These are phyloP conservation scores for Lasius platythorax DNA, from an alignment of 2,888 invertebrate genomes.

Conservation along the genomic window DNA sequence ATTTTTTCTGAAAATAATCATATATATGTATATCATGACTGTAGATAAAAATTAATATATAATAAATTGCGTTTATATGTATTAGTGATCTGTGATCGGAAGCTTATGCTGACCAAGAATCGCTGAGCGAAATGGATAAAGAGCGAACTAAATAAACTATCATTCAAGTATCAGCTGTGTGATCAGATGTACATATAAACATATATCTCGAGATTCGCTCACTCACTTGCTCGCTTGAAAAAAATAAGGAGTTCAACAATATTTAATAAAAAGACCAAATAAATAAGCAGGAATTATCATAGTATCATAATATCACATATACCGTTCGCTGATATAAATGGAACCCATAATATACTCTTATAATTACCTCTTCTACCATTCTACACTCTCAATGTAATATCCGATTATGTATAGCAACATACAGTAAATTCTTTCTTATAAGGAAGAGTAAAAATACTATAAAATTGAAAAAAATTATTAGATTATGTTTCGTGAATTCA, in stretches of 20 bases:
- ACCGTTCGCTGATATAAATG: too few species aligned
- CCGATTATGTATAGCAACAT: background rate
- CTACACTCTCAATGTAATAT: background rate
- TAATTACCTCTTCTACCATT: too few species aligned
- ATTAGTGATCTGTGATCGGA: background rate
- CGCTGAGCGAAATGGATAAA: background rate
- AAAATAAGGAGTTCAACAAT: too few species aligned
- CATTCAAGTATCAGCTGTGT: background rate
- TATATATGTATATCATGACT: background rate
- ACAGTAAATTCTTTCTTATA: background rate
- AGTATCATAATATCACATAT: too few species aligned
- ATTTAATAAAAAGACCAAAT: too few species aligned
- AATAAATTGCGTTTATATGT: too few species aligned
- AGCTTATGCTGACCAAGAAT: background rate
- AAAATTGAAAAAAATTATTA: background rate
- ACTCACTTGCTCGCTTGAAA: too few species aligned
- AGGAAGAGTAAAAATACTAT: background rate
- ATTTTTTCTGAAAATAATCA: constrained; percentile 74
- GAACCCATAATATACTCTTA: too few species aligned
- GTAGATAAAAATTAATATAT: background rate
- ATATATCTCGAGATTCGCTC: too few species aligned
- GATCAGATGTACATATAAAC: background rate
- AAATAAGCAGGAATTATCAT: too few species aligned
- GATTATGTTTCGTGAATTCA: too few species aligned
- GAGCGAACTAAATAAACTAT: background rate